Conservation (phyloP, 2,797 vertebrate species). For the Malurus leucopterus region DNA sequence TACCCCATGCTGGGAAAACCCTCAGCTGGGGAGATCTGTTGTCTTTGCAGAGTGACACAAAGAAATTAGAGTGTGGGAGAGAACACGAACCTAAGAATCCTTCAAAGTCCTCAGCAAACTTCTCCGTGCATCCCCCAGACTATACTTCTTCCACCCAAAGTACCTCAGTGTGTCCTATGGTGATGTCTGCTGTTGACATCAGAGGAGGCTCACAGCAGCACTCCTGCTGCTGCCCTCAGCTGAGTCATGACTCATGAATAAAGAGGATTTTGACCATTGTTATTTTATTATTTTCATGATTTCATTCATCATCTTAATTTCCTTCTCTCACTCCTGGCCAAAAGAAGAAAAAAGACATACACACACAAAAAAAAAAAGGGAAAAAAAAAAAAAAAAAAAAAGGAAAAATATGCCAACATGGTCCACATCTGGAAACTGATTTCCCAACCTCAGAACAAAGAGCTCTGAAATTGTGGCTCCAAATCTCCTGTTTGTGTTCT, state of each 20-base stretch:
- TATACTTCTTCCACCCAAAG: conserved; percentile 27
- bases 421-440: conserved; percentile 65
- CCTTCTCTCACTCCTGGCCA: conserved; percentile 34
- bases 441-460: conserved; percentile 65
- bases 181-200: conserved; percentile 41
- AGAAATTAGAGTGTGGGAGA: conserved; percentile 36
- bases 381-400: background rate
- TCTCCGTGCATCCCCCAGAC: background rate
- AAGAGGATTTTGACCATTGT: conserved; percentile 57
- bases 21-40: conserved; percentile 52
- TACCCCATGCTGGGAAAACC: conserved; percentile 56
- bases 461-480: conserved; percentile 36
- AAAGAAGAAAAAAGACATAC: conserved; percentile 5
- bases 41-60: conserved; percentile 8
- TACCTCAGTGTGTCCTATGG: background rate
- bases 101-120: background rate
- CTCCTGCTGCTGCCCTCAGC: conserved; percentile 39
- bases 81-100: conserved; percentile 17
- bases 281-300: conserved; percentile 68
- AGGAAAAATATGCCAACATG: background rate
- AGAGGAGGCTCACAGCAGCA: conserved; percentile 19
- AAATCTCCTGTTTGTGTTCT: conserved; percentile 45
- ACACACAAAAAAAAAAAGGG: background rate
- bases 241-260: conserved; percentile 55
- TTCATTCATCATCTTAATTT: conserved; percentile 67